phyloP scores from a whole-genome alignment of 2,888 invertebrate genomes.

The Xanthia togata region DNA sequence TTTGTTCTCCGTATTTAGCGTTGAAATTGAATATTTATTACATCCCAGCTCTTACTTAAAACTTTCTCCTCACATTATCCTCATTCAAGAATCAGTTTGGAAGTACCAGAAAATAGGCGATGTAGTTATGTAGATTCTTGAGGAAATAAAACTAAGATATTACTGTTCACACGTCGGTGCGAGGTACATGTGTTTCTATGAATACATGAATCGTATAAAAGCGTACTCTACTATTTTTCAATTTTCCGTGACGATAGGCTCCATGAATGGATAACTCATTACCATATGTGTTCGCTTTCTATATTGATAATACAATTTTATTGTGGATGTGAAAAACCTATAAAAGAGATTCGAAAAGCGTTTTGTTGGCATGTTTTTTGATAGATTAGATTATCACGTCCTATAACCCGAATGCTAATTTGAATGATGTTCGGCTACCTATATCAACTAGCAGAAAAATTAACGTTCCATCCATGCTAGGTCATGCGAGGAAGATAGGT shows the following conservation, averaged over 20 bases:
- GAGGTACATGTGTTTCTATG: slow-evolving; percentile 79
- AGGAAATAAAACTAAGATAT: slow-evolving; percentile 62
- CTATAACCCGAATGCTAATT: background rate
- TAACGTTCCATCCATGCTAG: background rate
- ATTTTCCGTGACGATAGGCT: slow-evolving; percentile 88
- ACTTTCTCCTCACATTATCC: slow-evolving; percentile 7
- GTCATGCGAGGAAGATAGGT: background rate
- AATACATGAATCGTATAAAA: slow-evolving; percentile 86
- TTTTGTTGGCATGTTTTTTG: slow-evolving; percentile 40
- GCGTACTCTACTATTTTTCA: slow-evolving; percentile 84
- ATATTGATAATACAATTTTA: slow-evolving; percentile 55
- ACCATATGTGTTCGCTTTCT: slow-evolving; percentile 71
- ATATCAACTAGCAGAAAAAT: background rate
- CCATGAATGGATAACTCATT: slow-evolving; percentile 77
- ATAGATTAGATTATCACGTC: slow-evolving; percentile 21
- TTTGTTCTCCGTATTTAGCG: slow-evolving; percentile 17
- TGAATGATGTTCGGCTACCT: background rate
- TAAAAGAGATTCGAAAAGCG: slow-evolving; percentile 41
- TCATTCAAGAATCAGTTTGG: slow-evolving; percentile 40
- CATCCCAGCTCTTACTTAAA: slow-evolving; percentile 8
- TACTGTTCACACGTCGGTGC: slow-evolving; percentile 65
- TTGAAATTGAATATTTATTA: slow-evolving; percentile 49
- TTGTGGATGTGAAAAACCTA: slow-evolving; percentile 50
- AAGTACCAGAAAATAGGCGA: slow-evolving; percentile 23
- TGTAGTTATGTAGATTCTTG: slow-evolving; percentile 50